Evolutionary conservation across 2,888 invertebrate genomes (phyloP).

Genomic region (Disparrhopalites patrizii): DNA sequence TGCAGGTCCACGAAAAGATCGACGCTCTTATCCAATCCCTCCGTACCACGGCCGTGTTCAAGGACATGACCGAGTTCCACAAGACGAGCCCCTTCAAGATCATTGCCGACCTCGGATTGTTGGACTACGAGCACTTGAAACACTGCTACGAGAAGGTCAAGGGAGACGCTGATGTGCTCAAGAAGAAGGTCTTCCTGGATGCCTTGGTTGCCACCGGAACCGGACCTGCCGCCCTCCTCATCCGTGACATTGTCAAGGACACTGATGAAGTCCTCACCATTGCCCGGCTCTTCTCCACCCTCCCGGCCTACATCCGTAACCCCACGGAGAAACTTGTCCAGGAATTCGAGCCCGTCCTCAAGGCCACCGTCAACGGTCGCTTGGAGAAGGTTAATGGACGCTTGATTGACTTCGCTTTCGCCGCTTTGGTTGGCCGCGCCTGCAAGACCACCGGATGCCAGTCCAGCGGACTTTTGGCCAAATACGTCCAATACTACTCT

Average conservation of each 20-base stretch:
- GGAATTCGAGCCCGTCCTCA: constrained; percentile 39
- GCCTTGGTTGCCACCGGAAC: constrained; percentile 46
- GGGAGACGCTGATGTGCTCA: constrained; percentile 21
- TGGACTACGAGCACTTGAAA: constrained; percentile 45
- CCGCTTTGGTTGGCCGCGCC: constrained; percentile 40
- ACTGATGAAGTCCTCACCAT: constrained; percentile 37
- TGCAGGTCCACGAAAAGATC: constrained; percentile 33
- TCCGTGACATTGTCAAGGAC: constrained; percentile 43
- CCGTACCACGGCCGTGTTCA: constrained; percentile 36
- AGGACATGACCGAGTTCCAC: constrained; percentile 45
- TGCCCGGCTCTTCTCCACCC: constrained; percentile 37
- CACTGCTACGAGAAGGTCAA: constrained; percentile 33
- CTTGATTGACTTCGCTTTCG: constrained; percentile 46
- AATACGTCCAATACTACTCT: constrained; percentile 44
- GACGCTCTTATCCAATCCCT: constrained; percentile 40
- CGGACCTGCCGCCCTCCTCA: constrained; percentile 44
- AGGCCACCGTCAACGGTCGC: constrained; percentile 6
- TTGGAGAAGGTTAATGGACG: constrained; percentile 30
- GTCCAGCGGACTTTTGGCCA: constrained; percentile 41
- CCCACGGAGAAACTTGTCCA: constrained; percentile 47
- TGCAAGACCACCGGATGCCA: constrained; percentile 43
- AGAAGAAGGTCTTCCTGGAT: constrained; percentile 45
- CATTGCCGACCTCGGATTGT: constrained; percentile 37
- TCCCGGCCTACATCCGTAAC: constrained; percentile 44
- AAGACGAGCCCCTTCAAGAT: constrained; percentile 40